Evolutionary conservation across 2,797 vertebrate species (phyloP), one percentile per base, ranked within the genome.

Genomic region (Diplodus sargus): DNA sequence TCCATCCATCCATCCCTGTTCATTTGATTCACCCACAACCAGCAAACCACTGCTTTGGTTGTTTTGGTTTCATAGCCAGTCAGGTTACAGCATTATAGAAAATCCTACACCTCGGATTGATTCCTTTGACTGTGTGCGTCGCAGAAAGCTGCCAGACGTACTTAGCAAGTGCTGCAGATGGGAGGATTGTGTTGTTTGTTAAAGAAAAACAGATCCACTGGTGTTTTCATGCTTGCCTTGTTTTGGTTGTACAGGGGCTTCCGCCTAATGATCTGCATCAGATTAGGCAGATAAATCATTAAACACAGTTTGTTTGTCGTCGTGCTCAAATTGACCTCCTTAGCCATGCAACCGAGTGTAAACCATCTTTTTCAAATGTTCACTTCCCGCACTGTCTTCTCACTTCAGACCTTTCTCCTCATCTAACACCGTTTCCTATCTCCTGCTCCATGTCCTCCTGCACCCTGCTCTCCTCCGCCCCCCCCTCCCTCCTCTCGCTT

Each of bases 281-380:
- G 89, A 90, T 93, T 90, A 93, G 88, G 79, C 74, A 81, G 85
- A 92, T 93, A 90, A 93, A 94, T 93, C 89, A 92, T 93, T 90
- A 89, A 85, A 91, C 76, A 82, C 85, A 85, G 78, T 82, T 82
- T 28, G 82, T 81, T 89, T 86, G 82, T 87, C 90, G 81, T 88
- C 80, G 79, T 86, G 67, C 59, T 91, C 72, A 90, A 87, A 92
- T 84, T 90, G 91, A 92, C 91, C 94, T 91, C 85, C 87, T 91
- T 90, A 91, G 81, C 86, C 79, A 79, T 54, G 74, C 87, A 78
- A 39, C 73, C 74, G 70, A 87, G 87, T 86, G 90, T 84, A 91
- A 93, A 91, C 84, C 70, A 52, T 73, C 65, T 81, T 78, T 70
- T 83, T 72, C 62, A 57, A 87, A 81, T 85, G 79, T 56, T 60